Conservation (phyloP, 2,888 invertebrate species). For the Leuctra nigra region DNA sequence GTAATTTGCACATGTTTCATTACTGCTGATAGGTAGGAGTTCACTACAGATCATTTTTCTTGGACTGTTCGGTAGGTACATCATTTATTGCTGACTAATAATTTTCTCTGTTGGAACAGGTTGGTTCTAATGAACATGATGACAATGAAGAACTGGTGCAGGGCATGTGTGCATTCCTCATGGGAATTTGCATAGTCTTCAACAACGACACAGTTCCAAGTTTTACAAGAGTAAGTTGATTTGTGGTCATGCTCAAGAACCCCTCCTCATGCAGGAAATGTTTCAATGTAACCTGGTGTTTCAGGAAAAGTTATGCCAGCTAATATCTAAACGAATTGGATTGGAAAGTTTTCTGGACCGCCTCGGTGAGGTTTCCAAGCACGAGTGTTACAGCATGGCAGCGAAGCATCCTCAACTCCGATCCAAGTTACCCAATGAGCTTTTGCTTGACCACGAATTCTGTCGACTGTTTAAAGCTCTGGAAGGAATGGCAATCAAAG, state of each 20-base stretch:
- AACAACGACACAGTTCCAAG: conserved; percentile 74
- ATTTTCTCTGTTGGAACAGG: conserved; percentile 38
- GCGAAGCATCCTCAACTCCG: conserved; percentile 89
- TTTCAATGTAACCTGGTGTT: background rate
- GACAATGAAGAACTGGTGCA: conserved; percentile 83
- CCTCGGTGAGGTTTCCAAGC: conserved; percentile 75
- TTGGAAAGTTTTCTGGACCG: conserved; percentile 82
- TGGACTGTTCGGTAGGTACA: background rate
- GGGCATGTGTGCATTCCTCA: conserved; percentile 84
- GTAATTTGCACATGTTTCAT: no score
- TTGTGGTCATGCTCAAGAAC: background rate
- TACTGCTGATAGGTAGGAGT: no score
- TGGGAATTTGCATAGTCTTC: conserved; percentile 86
- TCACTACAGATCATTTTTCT: background rate
- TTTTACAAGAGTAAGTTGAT: conserved; percentile 53
- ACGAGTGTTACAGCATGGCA: conserved; percentile 87
- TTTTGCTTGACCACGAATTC: conserved; percentile 92
- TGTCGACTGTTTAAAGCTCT: conserved; percentile 81
- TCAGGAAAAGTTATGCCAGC: conserved; percentile 65
- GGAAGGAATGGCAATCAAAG: conserved; percentile 42
- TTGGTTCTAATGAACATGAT: conserved; percentile 79
- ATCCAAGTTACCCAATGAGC: conserved; percentile 65
- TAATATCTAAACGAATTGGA: conserved; percentile 85
- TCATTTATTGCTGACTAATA: background rate
- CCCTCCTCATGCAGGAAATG: background rate